phyloP scores from a whole-genome alignment of 1,140 invertebrate genomes.

The Tigriopus japonicus region DNA sequence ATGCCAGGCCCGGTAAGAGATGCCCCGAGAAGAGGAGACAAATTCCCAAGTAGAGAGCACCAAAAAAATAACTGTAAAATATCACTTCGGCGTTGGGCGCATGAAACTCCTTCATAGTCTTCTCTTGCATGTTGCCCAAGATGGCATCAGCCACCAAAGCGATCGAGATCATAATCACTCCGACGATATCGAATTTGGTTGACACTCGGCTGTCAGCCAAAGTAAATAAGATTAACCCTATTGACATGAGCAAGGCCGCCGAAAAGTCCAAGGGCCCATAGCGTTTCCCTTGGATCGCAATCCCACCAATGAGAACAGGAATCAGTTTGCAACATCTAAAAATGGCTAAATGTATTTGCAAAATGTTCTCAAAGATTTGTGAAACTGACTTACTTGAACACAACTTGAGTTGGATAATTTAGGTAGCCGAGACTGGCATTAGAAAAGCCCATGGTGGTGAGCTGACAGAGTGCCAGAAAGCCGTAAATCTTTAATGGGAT shows the following conservation, averaged over 20 bases:
- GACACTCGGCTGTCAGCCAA: constrained; percentile 55
- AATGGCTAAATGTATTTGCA: too few species aligned
- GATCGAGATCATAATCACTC: background rate
- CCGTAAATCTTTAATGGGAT: constrained; percentile 64
- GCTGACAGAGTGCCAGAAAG: constrained; percentile 59
- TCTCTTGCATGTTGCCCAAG: background rate
- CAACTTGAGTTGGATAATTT: constrained; percentile 84
- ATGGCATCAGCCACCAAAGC: background rate
- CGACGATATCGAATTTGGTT: background rate
- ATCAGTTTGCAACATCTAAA: constrained; percentile 71
- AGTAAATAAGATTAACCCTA: constrained; percentile 78
- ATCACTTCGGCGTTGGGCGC: background rate
- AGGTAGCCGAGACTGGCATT: constrained; percentile 86
- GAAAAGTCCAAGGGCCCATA: constrained; percentile 63
- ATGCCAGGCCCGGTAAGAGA: background rate
- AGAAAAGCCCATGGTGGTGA: constrained; percentile 88
- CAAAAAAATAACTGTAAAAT: background rate
- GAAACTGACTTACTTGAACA: constrained; percentile 48
- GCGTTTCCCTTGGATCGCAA: constrained; percentile 73
- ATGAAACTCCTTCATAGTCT: background rate
- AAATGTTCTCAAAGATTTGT: too few species aligned
- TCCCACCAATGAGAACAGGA: constrained; percentile 76
- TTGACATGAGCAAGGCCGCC: constrained; percentile 66
- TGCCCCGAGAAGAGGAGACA: background rate
- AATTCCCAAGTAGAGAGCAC: background rate